These are phyloP conservation scores for Siniperca chuatsi DNA, from an alignment of 2,113 vertebrate genomes.

Conservation along the genomic window DNA sequence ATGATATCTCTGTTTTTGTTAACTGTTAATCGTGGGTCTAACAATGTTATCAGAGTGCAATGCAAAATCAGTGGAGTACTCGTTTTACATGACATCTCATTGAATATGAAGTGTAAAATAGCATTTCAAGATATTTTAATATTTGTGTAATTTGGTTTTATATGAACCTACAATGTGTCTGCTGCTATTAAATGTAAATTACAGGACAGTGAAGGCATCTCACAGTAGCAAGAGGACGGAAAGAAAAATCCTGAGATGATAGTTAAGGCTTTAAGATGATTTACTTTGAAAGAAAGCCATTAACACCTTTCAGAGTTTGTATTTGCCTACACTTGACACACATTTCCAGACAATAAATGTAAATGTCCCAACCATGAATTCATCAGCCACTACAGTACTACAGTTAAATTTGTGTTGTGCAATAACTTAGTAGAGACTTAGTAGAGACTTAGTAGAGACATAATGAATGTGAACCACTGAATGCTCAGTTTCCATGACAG, in stretches of 20 bases:
- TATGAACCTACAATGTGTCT: conserved; percentile 22
- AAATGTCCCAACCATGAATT: background rate
- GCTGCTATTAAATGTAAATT: conserved; percentile 2
- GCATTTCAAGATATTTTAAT: background rate
- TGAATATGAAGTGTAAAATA: background rate
- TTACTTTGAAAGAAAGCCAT: background rate
- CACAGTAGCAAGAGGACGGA: background rate
- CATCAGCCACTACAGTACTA: background rate
- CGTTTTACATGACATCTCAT: background rate
- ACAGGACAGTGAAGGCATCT: background rate
- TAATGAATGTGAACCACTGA: background rate
- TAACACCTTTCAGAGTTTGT: background rate
- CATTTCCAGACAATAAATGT: conserved; percentile 45
- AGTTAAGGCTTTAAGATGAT: background rate
- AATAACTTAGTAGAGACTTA: background rate
- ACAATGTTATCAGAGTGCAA: background rate
- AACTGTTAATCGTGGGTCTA: too few species aligned
- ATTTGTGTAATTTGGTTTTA: background rate
- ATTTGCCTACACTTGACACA: conserved; percentile 1
- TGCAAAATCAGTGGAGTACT: background rate
- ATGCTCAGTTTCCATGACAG: background rate
- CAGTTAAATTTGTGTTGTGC: background rate
- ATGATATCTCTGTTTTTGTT: background rate
- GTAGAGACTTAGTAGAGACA: too few species aligned
- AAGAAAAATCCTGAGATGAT: background rate